Evolutionary conservation across 2,888 invertebrate genomes (phyloP).

Genomic region (Drosophila acutilabella): DNA sequence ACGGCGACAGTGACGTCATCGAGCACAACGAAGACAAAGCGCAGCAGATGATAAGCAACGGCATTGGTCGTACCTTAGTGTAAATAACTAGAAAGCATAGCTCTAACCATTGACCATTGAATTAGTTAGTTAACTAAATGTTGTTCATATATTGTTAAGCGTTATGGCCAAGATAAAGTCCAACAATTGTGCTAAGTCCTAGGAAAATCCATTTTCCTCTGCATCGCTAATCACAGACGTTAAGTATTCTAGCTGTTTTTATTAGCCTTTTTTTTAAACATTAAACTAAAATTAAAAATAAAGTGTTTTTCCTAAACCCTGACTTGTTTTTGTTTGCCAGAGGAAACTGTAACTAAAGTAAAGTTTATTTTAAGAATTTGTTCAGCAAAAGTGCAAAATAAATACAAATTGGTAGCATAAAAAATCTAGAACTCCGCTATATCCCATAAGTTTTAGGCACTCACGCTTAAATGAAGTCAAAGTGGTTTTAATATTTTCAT

Average conservation of each 20-base stretch:
- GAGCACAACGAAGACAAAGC: conserved; percentile 54
- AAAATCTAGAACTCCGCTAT: no score
- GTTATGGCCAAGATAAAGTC: conserved; percentile 12
- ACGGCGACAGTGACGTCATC: conserved; percentile 32
- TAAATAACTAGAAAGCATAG: conserved; percentile 45
- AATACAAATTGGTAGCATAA: no score
- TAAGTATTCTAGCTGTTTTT: conserved; percentile 56
- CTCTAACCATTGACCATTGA: conserved; percentile 44
- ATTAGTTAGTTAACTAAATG: conserved; percentile 44
- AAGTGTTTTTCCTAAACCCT: conserved; percentile 26
- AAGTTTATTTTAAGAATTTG: no score
- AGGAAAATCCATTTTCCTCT: conserved; percentile 4
- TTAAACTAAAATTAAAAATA: conserved; percentile 26
- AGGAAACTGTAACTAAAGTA: no score
- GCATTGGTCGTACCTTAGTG: conserved; percentile 36
- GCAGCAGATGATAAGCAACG: conserved; percentile 68
- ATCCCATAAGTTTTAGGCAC: no score
- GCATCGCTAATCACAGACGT: conserved; percentile 16
- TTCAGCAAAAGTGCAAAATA: no score
- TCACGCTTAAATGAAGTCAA: conserved; percentile 10
- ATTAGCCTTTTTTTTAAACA: conserved; percentile 17
- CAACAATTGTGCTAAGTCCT: neutral
- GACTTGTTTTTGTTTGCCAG: no score
- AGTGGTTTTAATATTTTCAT: conserved; percentile 31
- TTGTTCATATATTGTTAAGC: conserved; percentile 58